Conservation (phyloP, 1,140 invertebrate genomes). For the Cydia pomonella region DNA sequence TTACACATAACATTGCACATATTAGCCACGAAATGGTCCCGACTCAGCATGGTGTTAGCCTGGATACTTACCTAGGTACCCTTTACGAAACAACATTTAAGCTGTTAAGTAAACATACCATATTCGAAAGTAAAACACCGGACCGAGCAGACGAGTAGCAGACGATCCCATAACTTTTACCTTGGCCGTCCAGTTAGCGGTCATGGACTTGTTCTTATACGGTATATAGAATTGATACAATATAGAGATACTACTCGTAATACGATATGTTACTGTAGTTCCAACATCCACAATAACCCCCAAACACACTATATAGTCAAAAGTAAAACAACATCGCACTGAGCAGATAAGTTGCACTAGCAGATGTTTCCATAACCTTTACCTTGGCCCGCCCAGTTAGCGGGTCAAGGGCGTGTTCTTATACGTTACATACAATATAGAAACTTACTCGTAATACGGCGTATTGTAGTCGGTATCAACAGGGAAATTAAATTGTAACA, state of each 20-base stretch:
- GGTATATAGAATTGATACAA: background rate
- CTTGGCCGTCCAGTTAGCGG: background rate
- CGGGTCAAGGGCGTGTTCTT: background rate
- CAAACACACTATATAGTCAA: no score
- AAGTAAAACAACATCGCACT: background rate
- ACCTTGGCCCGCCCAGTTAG: background rate
- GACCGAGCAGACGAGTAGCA: background rate
- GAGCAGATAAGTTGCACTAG: background rate
- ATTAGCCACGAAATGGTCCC: no score
- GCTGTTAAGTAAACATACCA: no score
- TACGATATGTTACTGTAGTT: background rate
- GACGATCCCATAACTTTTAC: slow-evolving; percentile 18
- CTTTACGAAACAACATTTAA: no score
- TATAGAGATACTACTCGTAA: slow-evolving; percentile 1
- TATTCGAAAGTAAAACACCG: background rate
- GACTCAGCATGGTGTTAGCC: no score
- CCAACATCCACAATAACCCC: background rate
- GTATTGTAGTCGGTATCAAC: no score
- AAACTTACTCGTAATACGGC: background rate
- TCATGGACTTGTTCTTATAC: background rate
- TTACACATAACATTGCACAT: no score
- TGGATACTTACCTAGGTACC: no score
- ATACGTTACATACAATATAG: slow-evolving; percentile 1
- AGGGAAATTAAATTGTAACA: background rate
- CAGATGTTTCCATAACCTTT: slow-evolving; percentile 20